phyloP scores from a whole-genome alignment of 2,888 invertebrate species.

The Cepaea hortensis region DNA sequence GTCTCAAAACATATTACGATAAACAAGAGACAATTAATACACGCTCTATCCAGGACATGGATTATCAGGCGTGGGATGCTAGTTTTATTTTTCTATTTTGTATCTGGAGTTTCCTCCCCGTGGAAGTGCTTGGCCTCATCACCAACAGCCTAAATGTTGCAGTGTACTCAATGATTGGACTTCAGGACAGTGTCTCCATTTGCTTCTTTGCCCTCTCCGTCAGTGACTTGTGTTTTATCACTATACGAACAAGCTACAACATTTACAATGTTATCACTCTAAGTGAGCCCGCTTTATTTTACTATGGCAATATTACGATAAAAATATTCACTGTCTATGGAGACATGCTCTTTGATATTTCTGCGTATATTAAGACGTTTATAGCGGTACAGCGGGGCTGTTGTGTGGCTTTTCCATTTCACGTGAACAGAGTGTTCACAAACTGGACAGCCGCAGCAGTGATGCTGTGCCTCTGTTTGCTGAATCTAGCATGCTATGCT shows the following conservation, averaged over 20 bases:
- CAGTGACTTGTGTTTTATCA: neutral
- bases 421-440: neutral
- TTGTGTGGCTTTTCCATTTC: neutral
- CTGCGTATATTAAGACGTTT: neutral
- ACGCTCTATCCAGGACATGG: too few relatives aligned
- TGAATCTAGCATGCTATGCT: too few relatives aligned
- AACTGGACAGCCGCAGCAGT: neutral
- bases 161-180: neutral
- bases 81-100: too few relatives aligned
- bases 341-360: neutral
- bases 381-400: neutral
- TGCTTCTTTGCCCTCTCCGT: neutral
- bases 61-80: too few relatives aligned
- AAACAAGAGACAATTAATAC: too few relatives aligned
- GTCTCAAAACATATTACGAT: too few relatives aligned
- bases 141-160: neutral
- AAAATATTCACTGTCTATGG: too few relatives aligned
- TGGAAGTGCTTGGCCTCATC: neutral
- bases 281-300: neutral
- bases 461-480: too few relatives aligned
- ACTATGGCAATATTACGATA: neutral
- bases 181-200: conserved; percentile 1
- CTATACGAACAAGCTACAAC: neutral
- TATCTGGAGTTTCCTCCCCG: too few relatives aligned
- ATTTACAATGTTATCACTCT: neutral